Evolutionary conservation across 2,797 vertebrate species (phyloP).

Genomic region (Danionella dracula): DNA sequence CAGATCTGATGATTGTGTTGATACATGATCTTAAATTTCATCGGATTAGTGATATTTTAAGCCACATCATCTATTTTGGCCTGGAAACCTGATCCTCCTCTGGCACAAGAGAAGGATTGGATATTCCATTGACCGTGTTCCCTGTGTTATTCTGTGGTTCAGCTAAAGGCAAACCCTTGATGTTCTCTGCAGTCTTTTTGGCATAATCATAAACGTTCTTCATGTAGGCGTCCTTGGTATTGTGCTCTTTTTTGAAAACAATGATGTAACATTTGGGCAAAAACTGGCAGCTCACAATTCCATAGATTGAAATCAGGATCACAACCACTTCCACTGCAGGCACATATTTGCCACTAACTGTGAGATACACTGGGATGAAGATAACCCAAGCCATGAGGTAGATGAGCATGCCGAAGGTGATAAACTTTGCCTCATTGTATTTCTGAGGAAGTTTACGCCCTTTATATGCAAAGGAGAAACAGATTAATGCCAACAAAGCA

Average conservation of each 20-base stretch:
- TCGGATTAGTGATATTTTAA: background rate
- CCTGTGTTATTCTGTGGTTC: background rate
- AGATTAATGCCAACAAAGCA: constrained; percentile 72
- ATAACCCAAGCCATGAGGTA: constrained; percentile 86
- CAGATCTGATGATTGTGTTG: too few relatives aligned
- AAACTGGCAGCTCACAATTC: constrained; percentile 81
- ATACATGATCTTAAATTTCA: too few relatives aligned
- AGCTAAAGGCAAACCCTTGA: background rate
- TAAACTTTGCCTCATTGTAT: constrained; percentile 88
- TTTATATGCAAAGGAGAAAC: constrained; percentile 84
- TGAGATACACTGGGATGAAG: constrained; percentile 80
- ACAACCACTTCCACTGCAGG: constrained; percentile 85
- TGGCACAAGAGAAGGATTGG: background rate
- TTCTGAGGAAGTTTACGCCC: constrained; percentile 83
- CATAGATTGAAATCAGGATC: constrained; percentile 86
- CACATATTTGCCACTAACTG: constrained; percentile 77
- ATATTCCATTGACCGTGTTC: background rate
- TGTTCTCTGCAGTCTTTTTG: constrained; percentile 49
- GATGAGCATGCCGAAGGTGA: constrained; percentile 88
- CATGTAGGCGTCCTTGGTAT: constrained; percentile 80
- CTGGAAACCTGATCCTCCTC: background rate
- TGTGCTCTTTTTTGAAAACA: constrained; percentile 78
- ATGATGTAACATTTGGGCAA: constrained; percentile 87
- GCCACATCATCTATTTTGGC: background rate
- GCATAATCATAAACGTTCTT: constrained; percentile 77